Evolutionary conservation across 2,797 vertebrate species (phyloP).

Genomic region (Lycodopsis pacificus): DNA sequence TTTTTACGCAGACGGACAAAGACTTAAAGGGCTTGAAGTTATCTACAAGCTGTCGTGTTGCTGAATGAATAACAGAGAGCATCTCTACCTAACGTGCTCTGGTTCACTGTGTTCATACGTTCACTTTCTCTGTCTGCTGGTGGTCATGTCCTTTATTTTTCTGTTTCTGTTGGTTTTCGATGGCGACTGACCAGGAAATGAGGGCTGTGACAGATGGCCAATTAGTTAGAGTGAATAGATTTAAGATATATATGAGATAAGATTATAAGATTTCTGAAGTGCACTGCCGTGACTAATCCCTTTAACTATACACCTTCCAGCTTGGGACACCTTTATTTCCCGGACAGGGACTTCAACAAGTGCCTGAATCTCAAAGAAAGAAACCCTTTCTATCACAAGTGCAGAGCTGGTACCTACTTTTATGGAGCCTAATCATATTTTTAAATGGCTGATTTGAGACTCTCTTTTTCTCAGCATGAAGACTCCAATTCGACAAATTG

Average conservation of each 20-base stretch:
- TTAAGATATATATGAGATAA: not conserved
- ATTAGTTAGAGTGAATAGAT: conserved; percentile 55
- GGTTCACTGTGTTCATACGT: not conserved
- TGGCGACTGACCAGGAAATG: conserved; percentile 40
- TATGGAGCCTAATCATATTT: conserved; percentile 1
- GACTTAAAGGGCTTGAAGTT: conserved; percentile 26
- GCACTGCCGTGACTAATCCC: conserved; percentile 33
- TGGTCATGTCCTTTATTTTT: not conserved
- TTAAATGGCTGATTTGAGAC: conserved; percentile 20
- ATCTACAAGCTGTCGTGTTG: conserved; percentile 37
- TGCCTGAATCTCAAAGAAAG: conserved; percentile 17
- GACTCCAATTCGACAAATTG: conserved; percentile 40
- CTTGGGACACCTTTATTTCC: conserved; percentile 3
- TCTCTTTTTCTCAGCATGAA: conserved; percentile 26
- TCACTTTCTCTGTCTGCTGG: not conserved
- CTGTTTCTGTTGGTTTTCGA: conserved; percentile 25
- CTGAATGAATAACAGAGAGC: conserved; percentile 15
- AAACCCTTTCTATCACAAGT: conserved; percentile 19
- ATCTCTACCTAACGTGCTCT: not conserved
- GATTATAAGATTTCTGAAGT: conserved; percentile 24
- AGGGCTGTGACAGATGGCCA: conserved; percentile 57
- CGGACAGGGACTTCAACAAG: conserved; percentile 30
- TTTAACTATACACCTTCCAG: conserved; percentile 26
- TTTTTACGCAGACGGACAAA: conserved; percentile 51
- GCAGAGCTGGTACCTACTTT: not conserved